A percentile compares a stretch with the other conserved stretches of the same genome.
Evolutionary conservation across 2,113 vertebrate genomes (phyloP).

Genomic region (Trichomycterus rosablanca): DNA sequence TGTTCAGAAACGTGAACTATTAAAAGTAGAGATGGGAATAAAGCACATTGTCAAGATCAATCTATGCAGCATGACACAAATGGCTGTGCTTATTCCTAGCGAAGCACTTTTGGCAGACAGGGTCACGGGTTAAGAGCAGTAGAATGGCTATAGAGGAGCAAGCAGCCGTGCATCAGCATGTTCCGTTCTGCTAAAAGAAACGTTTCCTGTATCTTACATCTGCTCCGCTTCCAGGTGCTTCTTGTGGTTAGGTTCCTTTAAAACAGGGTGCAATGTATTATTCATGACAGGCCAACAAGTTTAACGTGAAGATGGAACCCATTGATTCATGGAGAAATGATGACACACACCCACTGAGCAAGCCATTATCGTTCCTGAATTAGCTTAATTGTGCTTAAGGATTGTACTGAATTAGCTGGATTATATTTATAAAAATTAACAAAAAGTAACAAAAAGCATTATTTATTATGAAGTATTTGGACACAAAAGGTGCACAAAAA

Average conservation of each 20-base stretch:
- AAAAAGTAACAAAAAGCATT: too few species aligned
- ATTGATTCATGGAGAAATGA: conserved; percentile 60
- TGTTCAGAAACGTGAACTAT: neutral
- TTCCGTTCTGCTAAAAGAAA: conserved; percentile 50
- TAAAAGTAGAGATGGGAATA: conserved; percentile 2
- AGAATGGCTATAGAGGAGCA: conserved; percentile 22
- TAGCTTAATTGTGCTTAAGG: neutral
- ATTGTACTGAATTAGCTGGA: neutral
- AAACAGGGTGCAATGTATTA: conserved; percentile 62
- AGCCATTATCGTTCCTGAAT: conserved; percentile 3
- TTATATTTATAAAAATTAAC: neutral
- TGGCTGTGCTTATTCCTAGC: conserved; percentile 41
- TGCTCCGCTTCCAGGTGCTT: conserved; percentile 60
- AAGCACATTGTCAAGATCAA: conserved; percentile 8
- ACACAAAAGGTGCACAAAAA: too few species aligned
- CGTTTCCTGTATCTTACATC: conserved; percentile 64
- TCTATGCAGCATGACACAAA: conserved; percentile 31
- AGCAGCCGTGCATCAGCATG: conserved; percentile 50
- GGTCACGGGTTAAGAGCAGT: conserved; percentile 66
- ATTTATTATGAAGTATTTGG: too few species aligned
- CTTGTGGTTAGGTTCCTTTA: conserved; percentile 57
- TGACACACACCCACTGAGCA: conserved; percentile 5
- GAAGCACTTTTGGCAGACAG: conserved; percentile 55
- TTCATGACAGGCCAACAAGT: conserved; percentile 67
- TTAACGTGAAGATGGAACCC: conserved; percentile 56